A percentile compares a stretch with the other conserved stretches of the same genome.
phyloP scores from a whole-genome alignment of 92 coral and sea anemone genomes.

The Palythoa grandiflora region DNA sequence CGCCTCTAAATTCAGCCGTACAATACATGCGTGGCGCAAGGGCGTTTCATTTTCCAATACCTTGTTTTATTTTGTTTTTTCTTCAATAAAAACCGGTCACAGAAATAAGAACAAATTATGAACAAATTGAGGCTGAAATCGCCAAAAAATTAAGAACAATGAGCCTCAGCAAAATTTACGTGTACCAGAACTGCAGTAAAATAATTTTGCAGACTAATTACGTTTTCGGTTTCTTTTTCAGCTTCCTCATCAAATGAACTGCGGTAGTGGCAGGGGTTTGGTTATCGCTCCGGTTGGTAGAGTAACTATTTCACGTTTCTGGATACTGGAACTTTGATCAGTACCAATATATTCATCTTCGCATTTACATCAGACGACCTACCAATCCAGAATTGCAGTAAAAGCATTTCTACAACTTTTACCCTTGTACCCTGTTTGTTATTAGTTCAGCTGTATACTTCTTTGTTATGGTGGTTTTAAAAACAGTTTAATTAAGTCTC shows the following conservation, averaged over 20 bases:
- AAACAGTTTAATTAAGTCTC: background rate
- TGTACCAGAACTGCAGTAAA: too few relatives aligned
- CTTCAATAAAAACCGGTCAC: too few relatives aligned
- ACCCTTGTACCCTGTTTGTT: background rate
- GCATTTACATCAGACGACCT: background rate
- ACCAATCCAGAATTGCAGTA: background rate
- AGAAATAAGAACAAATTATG: too few relatives aligned
- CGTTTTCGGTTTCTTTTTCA: background rate
- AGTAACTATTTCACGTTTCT: background rate
- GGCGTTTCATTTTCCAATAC: too few relatives aligned
- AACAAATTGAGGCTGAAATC: too few relatives aligned
- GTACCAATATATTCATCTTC: background rate
- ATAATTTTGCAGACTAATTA: too few relatives aligned
- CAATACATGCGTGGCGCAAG: too few relatives aligned
- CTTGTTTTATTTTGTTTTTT: too few relatives aligned
- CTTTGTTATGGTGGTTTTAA: background rate
- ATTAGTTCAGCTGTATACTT: too few relatives aligned
- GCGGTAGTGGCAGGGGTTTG: background rate
- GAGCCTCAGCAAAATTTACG: too few relatives aligned
- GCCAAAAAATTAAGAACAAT: too few relatives aligned
- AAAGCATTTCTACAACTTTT: background rate
- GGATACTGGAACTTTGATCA: background rate
- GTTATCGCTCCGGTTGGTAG: background rate
- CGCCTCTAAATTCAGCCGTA: too few relatives aligned
- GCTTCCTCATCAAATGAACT: constrained; percentile 38